Base-by-base conservation (phyloP, 2,888 invertebrate genomes). In the Ennomos erosarius region DNA sequence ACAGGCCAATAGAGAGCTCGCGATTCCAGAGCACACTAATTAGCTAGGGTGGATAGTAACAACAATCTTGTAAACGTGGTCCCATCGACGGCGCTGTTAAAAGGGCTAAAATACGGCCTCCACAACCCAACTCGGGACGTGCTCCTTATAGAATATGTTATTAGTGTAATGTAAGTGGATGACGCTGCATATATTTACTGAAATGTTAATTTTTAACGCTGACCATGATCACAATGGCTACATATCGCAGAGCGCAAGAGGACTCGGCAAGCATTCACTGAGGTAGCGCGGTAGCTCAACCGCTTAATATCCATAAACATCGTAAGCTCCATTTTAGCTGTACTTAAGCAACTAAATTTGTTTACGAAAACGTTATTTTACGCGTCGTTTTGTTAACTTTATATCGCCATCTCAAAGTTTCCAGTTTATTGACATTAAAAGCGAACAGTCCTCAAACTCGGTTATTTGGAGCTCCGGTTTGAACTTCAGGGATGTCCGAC, bases 341-440 rank as follows among this genome's bases (percentile, higher is more conserved):
- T 65, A 65, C 64, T 66, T 66, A 62, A 63, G 57, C 62, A 52
- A 58, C 55, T 50, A 48, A 67, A 64, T 63, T 65, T 69, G 69
- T 68, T 66, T 60, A 66, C 63, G 59, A 59, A 66, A 67, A 66
- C 63, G 64, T 65, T 66, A 66, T 65, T 69, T 69, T 65, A 69
- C 65, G 67, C 65, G 61, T 59, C 66, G 65, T 65, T 67, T 69
- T 65, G 68, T 65, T 66, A 68, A 66, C 68, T 66, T 69, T 69
- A 64, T 64, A 69, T 65, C 62, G 62, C 55, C 64, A 57, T 63
- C 61, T 53, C 59, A 33, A 62, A 68, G 63, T 65, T 69, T 60
- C 58, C 63, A 62, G 55, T 68, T 68, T 70, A 68, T 68, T 70
- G 67, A 68, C 67, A 68, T 64, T 68, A 59, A 53, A 63, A 57